Base-by-base conservation (phyloP, 2,113 vertebrate genomes). In the Struthidea cinerea region DNA sequence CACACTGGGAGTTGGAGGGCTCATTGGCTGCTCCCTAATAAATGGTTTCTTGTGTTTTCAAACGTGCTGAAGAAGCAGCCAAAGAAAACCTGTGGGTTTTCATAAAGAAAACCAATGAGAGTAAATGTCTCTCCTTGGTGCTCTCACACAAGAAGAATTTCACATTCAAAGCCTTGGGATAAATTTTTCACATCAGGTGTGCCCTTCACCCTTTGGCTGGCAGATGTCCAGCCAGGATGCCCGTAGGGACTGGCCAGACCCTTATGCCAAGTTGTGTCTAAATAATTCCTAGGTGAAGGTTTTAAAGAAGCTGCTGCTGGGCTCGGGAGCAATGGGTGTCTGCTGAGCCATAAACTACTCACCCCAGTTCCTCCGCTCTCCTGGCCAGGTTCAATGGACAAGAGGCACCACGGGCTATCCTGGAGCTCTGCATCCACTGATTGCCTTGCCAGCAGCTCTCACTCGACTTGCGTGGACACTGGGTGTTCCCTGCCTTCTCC, bases 21-120 rank as follows among this genome's bases (percentile, higher is more conserved):
- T 59, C 8, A 0, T 11, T 53, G 75, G 56, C 82, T 90, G 24
- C 24, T 93, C 78, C 74, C n/a, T 85, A 47, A 93, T 56, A 95
- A 95, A 95, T 24, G 15, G 12, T 39, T 88, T 70, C 44, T 91
- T 83, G 79, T 91, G 37, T 87, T 95, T 93, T 94, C 57, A 82
- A 79, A 91, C 1, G 13, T 84, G 69, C 67, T 76, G 27, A 46
- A 79, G 87, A 79, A 90, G 78, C 44, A 76, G 96, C 90, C 92
- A 89, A 89, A 71, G 77, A 95, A 96, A 94, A 89, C 71, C 55
- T 88, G 53, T 80, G 79, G 61, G 18, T 64, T 94, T 93, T 83
- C 75, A 37, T 79, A 73, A 94, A 86, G 74, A 93, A 87, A 93
- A 64, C 23, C 53, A 44, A 1, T 13, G 27, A 50, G 28, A 84